Evolutionary conservation across 2,113 vertebrate species (phyloP), one percentile per base, ranked within the genome.

Genomic region (Aspidoscelis tigris): DNA sequence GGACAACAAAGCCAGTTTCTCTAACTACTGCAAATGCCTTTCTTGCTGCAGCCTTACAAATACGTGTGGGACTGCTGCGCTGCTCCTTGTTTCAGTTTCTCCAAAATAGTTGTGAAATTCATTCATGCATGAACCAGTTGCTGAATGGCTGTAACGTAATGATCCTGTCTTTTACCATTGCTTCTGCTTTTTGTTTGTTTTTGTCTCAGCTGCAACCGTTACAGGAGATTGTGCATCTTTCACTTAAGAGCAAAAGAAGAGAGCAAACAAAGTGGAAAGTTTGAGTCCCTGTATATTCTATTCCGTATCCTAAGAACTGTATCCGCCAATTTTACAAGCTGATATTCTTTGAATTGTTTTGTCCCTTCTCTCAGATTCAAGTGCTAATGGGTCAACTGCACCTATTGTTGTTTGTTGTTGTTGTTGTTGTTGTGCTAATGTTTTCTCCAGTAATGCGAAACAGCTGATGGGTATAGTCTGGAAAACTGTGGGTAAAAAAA

Each of bases 361-460:
- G 92, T 80, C 88, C 91, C 90, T 86, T 89, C 90, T 80, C 89
- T 88, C 78, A 91, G 71, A 89, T 89, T 91, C 87, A 95, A 93
- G 89, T 85, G 88, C 90, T 96, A 95, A 96, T 96, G 94, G 91
- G 86, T 87, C 94, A 89, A 94, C 92, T 86, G 92, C 89, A 86
- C 88, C 91, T 94, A 33, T 33, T 33, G 33, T 33, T 33, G 33
- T 33, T 92, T 82, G 82, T 94, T 92, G 18, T 47, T 33, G 20
- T 43, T 18, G 33, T 94, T 93, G 93, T 94, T 89, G 95, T 93
- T 95, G 93, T 95, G 93, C 94, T 96, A 96, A 96, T 96, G 93
- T 94, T 93, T 93, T 93, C 94, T 93, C 84, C 87, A 94, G 93
- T 95, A 95, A 96, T 95, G 95, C 93, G 94, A 96, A 95, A 96